phyloP scores from a whole-genome alignment of 2,113 vertebrate genomes.

The Redunca redunca region DNA sequence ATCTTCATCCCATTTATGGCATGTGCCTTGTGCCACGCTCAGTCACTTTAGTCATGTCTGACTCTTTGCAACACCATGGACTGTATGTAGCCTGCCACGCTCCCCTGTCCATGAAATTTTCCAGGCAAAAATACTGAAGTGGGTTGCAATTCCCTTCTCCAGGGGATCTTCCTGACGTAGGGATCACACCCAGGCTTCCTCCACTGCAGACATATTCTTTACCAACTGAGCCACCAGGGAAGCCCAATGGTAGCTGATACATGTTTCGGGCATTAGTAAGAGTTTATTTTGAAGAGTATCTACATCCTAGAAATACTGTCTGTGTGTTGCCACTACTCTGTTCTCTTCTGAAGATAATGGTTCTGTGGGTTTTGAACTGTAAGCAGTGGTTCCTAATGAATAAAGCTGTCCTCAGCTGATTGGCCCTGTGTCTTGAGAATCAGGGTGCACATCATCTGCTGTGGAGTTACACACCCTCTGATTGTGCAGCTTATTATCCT shows the following conservation, averaged over 20 bases:
- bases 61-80: not conserved
- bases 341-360: not conserved
- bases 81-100: not conserved
- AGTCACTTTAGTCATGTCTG: not conserved
- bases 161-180: not conserved
- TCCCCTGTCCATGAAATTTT: not conserved
- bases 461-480: not conserved
- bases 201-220: not conserved
- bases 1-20: not conserved
- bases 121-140: not conserved
- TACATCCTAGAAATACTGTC: not conserved
- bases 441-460: not conserved
- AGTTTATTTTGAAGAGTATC: not conserved
- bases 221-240: not conserved
- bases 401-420: not conserved
- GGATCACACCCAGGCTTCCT: not conserved
- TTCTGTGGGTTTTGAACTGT: not conserved
- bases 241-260: not conserved
- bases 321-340: accelerated
- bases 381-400: not conserved
- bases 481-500: not conserved
- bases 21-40: not conserved
- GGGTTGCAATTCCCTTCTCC: not conserved
- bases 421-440: not conserved
- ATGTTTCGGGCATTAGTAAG: not conserved